Evolutionary conservation across 2,797 vertebrate genomes (phyloP).

Genomic region (Eupleurogrammus muticus): DNA sequence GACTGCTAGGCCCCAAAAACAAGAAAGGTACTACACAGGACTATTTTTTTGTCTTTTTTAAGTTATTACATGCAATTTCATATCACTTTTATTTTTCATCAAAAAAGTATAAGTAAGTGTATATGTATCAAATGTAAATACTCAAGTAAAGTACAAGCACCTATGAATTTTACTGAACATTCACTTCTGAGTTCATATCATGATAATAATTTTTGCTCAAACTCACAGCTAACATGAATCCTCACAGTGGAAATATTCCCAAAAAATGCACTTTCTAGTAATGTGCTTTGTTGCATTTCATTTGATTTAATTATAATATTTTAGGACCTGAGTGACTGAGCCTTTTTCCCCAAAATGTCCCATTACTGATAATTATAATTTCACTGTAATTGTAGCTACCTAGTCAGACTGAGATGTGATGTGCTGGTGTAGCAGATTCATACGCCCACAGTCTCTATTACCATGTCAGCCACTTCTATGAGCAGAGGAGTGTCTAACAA

Average conservation of each 20-base stretch:
- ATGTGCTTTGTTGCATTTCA: not conserved
- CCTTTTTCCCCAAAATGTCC: not conserved
- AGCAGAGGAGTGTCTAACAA: constrained; percentile 72
- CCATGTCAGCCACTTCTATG: constrained; percentile 53
- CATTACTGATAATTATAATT: not conserved
- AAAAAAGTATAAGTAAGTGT: too few relatives aligned
- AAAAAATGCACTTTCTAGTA: not conserved
- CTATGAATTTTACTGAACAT: too few relatives aligned
- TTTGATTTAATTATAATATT: not conserved
- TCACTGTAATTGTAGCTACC: not conserved
- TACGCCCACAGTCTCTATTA: constrained; percentile 6
- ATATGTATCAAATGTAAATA: too few relatives aligned
- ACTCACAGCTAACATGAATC: not conserved
- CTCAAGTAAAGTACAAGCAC: too few relatives aligned
- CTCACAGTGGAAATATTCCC: not conserved
- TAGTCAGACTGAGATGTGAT: not conserved
- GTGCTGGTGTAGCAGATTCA: constrained; percentile 18
- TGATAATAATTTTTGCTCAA: not conserved
- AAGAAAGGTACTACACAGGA: too few relatives aligned
- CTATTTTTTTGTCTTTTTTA: too few relatives aligned
- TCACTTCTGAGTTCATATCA: not conserved
- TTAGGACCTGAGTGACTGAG: not conserved
- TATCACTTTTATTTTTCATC: too few relatives aligned
- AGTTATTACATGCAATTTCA: too few relatives aligned
- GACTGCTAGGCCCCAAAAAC: too few relatives aligned